Evolutionary conservation across 2,113 vertebrate genomes (phyloP), one percentile per base, ranked within the genome.

Genomic region (Semnornis frantzii): DNA sequence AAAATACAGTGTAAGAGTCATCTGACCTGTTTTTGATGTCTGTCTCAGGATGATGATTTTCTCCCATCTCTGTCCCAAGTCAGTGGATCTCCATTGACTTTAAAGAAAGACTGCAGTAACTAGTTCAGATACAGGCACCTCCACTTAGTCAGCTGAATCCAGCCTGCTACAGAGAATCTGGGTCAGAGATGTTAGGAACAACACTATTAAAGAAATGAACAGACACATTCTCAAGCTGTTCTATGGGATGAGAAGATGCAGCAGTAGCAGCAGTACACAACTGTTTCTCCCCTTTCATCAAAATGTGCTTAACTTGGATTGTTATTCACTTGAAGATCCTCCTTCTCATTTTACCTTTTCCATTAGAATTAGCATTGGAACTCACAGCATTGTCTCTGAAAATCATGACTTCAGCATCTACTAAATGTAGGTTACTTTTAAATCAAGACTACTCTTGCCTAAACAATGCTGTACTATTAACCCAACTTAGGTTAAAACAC

Each of bases 91-190:
- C 72, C 21, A 12, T 4, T 66, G 79, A 42, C 44, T 90, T 73
- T 66, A 83, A 77, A 80, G 27, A 12, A 21, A 85, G 8, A 16
- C 68, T 85, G n/a, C 50, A 57, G 52, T 46, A 70, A 50, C 55
- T 65, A 50, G 27, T 42, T 92, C 28, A 77, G 84, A 60, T 70
- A 31, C n/a, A 66, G 33, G 24, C 3, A 3, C 63, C 42, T 59
- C 33, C 69, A 46, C 82, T 87, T 64, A 90, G 50, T 63, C 87
- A 85, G n/a, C n/a, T 85, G 50, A 94, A 87, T 46, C 31, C 79
- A 79, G 37, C 12, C 54, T 87, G 86, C 46, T 60, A 17, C 21
- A 70, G 50, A 63, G 52, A 91, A 73, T 71, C 31, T 42, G 19
- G 54, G 77, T 75, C 80, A 88, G 54, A 72, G 63, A 37, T 71